Base-by-base conservation (phyloP, 2,888 invertebrate genomes). In the Yponomeuta sedellus region DNA sequence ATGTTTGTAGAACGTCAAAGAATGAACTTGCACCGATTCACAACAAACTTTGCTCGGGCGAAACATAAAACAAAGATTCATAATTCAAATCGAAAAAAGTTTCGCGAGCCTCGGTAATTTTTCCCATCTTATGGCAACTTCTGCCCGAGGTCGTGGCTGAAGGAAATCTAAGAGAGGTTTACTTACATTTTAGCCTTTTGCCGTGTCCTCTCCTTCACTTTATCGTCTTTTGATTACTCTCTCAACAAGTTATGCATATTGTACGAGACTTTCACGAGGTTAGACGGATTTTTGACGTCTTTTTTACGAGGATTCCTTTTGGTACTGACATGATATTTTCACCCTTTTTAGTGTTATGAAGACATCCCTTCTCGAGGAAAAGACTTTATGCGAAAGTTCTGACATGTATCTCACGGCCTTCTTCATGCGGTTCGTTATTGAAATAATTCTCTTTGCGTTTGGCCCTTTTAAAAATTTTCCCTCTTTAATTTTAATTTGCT, bases 31-130 rank as follows among this genome's bases (percentile, higher is more conserved):
- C 77, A 77, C 78, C 82, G 79, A 83, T 88, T 82, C 86, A 78
- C 84, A 86, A 85, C 84, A 85, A 89, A 88, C 83, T 86, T 86
- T 77, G 73, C 80, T 78, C 80, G 83, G 80, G 78, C 81, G 81
- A 75, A 84, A 85, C 85, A 84, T 87, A 85, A 88, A 90, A 88
- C 89, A 90, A 89, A 87, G 88, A 89, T 88, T 88, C 89, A 89
- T 91, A 91, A 90, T 90, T 91, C 89, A 88, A 90, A 91, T 89
- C 86, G 88, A 88, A 89, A 90, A 91, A 91, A 91, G 83, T 91
- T 91, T 85, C 77, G 74, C 80, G 81, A 78, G 77, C 78, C 83
- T 76, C 80, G 80, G 90, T 89, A 91, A 90, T 89, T 90, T 91
- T 89, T 90, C 83, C 88, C 89, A 89, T 89, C 89, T 90, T 88